A percentile compares a stretch with the other conserved stretches of the same genome.
These are phyloP conservation scores for Mustela lutreola DNA, from an alignment of 2,113 vertebrate species.

Conservation along the genomic window DNA sequence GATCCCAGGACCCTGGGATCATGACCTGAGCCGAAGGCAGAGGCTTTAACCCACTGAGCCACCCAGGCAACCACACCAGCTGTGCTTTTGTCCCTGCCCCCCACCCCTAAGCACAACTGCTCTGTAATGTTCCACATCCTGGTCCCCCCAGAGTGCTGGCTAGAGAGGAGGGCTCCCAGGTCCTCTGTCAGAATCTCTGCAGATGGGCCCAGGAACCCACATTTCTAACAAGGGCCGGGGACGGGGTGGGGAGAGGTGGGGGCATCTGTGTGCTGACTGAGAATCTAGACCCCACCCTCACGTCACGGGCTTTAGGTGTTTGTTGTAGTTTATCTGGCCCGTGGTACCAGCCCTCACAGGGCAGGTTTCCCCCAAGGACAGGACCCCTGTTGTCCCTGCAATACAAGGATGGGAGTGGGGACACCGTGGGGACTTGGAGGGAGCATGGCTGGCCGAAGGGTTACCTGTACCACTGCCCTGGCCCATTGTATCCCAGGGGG, in stretches of 20 bases:
- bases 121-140: neutral
- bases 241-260: accelerated
- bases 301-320: neutral
- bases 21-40: too few species aligned
- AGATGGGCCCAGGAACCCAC: neutral
- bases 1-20: too few species aligned
- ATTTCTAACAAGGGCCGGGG: neutral
- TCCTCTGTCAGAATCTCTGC: neutral
- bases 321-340: neutral
- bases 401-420: neutral
- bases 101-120: neutral
- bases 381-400: neutral
- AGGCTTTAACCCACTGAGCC: too few species aligned
- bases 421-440: accelerated
- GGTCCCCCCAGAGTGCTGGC: neutral
- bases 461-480: neutral
- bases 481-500: neutral
- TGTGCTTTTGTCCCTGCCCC: neutral
- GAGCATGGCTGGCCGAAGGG: neutral
- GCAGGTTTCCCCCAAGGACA: neutral
- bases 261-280: neutral
- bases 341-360: neutral
- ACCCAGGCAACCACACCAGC: too few species aligned
- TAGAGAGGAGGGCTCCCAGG: neutral
- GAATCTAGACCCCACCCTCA: neutral